These are phyloP conservation scores for Lagocephalus sceleratus DNA, from an alignment of 2,797 vertebrate species.

Conservation along the genomic window DNA sequence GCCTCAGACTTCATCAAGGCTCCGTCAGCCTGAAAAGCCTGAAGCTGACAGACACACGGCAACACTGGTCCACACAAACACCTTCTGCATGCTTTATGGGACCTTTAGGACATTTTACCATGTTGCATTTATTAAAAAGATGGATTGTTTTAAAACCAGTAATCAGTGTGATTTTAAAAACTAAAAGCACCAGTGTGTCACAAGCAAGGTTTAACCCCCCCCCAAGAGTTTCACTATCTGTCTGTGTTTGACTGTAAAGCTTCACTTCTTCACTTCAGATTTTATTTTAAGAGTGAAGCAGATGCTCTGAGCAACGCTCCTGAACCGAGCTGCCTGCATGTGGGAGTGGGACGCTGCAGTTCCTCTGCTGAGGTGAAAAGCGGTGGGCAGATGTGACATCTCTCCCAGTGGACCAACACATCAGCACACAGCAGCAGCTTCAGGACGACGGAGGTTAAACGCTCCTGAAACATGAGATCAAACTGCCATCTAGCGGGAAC, in stretches of 20 bases:
- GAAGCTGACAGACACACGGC: conserved; percentile 16
- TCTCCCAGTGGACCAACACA: conserved; percentile 64
- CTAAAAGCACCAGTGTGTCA: too few species aligned
- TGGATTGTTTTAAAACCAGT: too few species aligned
- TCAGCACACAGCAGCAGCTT: conserved; percentile 63
- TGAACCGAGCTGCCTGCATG: conserved; percentile 55
- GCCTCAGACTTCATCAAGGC: conserved; percentile 74
- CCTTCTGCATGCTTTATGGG: too few species aligned
- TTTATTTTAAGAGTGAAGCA: conserved; percentile 37
- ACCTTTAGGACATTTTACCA: too few species aligned
- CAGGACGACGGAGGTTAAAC: neutral
- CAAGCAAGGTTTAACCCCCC: neutral
- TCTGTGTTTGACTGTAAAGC: conserved; percentile 27
- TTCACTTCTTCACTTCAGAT: conserved; percentile 25
- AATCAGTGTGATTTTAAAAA: too few species aligned
- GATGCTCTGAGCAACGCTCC: conserved; percentile 40
- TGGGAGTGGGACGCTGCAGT: conserved; percentile 52
- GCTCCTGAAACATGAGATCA: conserved; percentile 52
- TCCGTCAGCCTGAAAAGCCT: conserved; percentile 63
- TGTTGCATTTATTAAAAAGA: too few species aligned
- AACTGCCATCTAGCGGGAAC: conserved; percentile 78
- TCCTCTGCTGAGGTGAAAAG: conserved; percentile 38
- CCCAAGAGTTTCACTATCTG: neutral
- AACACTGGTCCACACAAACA: neutral
- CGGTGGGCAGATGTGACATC: conserved; percentile 69